These are phyloP conservation scores for Lasioglossum oenotherae DNA, from an alignment of 2,888 invertebrate genomes.

Conservation along the genomic window DNA sequence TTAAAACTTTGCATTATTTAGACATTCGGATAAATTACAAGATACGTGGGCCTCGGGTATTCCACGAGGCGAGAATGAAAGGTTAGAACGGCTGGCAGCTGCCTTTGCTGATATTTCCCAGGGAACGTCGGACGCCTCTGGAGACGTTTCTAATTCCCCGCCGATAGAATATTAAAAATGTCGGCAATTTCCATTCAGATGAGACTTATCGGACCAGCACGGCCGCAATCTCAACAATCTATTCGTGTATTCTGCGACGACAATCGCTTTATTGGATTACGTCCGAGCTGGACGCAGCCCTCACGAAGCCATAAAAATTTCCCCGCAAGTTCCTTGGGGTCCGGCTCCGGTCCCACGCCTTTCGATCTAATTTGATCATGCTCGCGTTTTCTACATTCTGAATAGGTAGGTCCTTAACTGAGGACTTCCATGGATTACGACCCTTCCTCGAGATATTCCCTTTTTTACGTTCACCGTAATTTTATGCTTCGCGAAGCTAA, in stretches of 20 bases:
- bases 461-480: background rate
- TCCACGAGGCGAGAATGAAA: conserved; percentile 36
- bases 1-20: conserved; percentile 74
- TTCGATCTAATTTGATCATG: conserved; percentile 20
- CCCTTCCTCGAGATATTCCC: background rate
- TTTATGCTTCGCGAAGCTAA: background rate
- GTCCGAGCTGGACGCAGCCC: background rate
- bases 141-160: background rate
- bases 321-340: background rate
- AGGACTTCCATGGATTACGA: background rate
- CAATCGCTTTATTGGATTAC: conserved; percentile 10
- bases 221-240: conserved; percentile 30
- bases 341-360: background rate
- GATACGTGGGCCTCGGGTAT: conserved; percentile 31
- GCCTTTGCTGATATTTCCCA: conserved; percentile 14
- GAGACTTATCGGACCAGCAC: conserved; percentile 45
- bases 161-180: conserved; percentile 42
- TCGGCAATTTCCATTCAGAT: conserved; percentile 59
- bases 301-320: background rate
- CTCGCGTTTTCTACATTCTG: background rate
- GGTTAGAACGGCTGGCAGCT: conserved; percentile 12
- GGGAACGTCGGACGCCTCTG: background rate
- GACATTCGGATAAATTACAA: conserved; percentile 68
- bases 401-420: background rate
- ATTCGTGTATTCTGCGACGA: conserved; percentile 35